Evolutionary conservation across 2,888 invertebrate genomes (phyloP).

Genomic region (Choristoneura rosaceana): DNA sequence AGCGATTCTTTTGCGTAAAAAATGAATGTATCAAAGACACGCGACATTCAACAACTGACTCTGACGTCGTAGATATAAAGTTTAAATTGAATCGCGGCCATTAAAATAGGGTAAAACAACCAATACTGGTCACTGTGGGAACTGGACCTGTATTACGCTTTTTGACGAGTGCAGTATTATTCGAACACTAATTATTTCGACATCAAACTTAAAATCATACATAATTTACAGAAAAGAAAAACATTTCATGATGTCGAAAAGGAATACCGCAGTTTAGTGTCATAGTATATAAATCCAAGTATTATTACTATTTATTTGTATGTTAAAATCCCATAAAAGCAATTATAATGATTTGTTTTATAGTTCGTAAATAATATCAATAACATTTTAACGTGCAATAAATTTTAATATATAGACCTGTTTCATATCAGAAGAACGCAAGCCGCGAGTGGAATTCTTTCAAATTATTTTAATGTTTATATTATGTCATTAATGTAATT

Average conservation of each 20-base stretch:
- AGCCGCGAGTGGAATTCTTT: no score
- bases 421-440: no score
- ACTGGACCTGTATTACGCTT: constrained; percentile 34
- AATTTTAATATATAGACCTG: not conserved
- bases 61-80: not conserved
- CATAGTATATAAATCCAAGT: no score
- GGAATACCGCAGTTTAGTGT: no score
- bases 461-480: no score
- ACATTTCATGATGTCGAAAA: no score
- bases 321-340: not conserved
- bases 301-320: not conserved
- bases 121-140: constrained; percentile 52
- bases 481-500: no score
- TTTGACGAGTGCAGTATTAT: constrained; percentile 19
- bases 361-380: not conserved
- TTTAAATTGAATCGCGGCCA: not conserved
- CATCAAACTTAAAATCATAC: no score
- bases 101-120: constrained; percentile 23
- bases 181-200: not conserved
- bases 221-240: no score
- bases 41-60: not conserved
- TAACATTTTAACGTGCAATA: not conserved
- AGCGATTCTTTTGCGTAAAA: constrained; percentile 2
- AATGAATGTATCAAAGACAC: constrained; percentile 23
- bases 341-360: not conserved